phyloP scores from a whole-genome alignment of 2,888 invertebrate genomes.

The Volucella inanis region DNA sequence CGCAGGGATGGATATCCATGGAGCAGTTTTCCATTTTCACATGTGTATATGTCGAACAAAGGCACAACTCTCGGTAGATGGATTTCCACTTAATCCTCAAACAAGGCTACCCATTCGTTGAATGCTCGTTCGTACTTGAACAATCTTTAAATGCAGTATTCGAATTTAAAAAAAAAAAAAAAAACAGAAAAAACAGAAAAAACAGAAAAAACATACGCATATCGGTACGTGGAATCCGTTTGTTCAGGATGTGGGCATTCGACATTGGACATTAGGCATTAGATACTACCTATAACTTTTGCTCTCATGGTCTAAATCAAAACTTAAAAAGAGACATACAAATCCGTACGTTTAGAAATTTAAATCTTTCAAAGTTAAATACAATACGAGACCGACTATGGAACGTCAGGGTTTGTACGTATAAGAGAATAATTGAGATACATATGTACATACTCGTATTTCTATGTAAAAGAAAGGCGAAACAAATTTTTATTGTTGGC shows the following conservation, averaged over 20 bases:
- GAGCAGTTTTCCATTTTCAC: neutral
- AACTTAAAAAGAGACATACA: slow-evolving; percentile 14
- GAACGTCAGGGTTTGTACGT: neutral
- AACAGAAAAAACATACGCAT: too few relatives aligned
- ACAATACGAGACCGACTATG: slow-evolving; percentile 26
- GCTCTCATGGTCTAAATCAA: neutral
- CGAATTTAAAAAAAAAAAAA: neutral
- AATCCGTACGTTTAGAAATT: slow-evolving; percentile 10
- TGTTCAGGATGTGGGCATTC: slow-evolving; percentile 4
- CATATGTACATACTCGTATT: neutral
- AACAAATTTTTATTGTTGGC: slow-evolving; percentile 14
- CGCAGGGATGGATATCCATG: slow-evolving; percentile 29
- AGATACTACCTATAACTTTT: too few relatives aligned
- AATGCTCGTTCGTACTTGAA: neutral
- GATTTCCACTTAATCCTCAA: slow-evolving; percentile 60
- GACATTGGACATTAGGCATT: too few relatives aligned
- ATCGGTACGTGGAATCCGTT: slow-evolving; percentile 2
- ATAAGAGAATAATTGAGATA: too few relatives aligned
- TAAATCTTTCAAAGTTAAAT: slow-evolving; percentile 54
- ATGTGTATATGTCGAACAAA: slow-evolving; percentile 32
- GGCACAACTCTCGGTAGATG: slow-evolving; percentile 41
- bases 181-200: too few relatives aligned
- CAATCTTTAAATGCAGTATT: slow-evolving; percentile 41
- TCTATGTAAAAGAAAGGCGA: neutral
- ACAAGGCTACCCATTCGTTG: slow-evolving; percentile 32